A percentile compares a stretch with the other conserved stretches of the same genome.
Evolutionary conservation across 2,888 invertebrate species (phyloP).

Genomic region (Rhagonycha fulva): DNA sequence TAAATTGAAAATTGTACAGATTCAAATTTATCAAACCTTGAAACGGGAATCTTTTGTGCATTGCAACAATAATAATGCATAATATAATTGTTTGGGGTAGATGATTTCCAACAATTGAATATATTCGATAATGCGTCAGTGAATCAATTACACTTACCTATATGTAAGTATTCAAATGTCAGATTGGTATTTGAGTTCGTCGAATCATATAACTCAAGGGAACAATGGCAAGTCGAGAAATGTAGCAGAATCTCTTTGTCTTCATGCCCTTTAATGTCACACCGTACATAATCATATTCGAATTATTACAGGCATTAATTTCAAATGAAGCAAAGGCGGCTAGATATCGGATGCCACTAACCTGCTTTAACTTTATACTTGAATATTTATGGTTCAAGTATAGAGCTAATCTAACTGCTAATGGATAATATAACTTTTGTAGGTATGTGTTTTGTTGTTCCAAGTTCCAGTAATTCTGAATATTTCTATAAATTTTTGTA

Average conservation of each 20-base stretch:
- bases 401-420: not conserved
- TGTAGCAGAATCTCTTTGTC: conserved; percentile 2
- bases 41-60: not conserved
- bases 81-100: not conserved
- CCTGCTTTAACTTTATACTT: conserved; percentile 1
- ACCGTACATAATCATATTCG: conserved; percentile 21
- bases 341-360: conserved; percentile 2
- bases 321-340: conserved; percentile 4
- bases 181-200: conserved; percentile 1
- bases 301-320: conserved; percentile 29
- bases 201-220: conserved; percentile 1
- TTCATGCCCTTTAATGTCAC: conserved; percentile 17
- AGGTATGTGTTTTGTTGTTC: not conserved
- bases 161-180: conserved; percentile 1
- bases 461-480: not conserved
- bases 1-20: not conserved
- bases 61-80: not conserved
- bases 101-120: not conserved
- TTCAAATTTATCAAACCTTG: not conserved
- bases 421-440: not conserved
- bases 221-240: conserved; percentile 1
- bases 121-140: conserved; percentile 1
- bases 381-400: conserved; percentile 1
- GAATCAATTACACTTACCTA: not conserved
- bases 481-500: not conserved